A percentile compares a stretch with the other conserved stretches of the same genome.
phyloP scores from a whole-genome alignment of 2,888 invertebrate species.

The Romanomermis culicivorax region DNA sequence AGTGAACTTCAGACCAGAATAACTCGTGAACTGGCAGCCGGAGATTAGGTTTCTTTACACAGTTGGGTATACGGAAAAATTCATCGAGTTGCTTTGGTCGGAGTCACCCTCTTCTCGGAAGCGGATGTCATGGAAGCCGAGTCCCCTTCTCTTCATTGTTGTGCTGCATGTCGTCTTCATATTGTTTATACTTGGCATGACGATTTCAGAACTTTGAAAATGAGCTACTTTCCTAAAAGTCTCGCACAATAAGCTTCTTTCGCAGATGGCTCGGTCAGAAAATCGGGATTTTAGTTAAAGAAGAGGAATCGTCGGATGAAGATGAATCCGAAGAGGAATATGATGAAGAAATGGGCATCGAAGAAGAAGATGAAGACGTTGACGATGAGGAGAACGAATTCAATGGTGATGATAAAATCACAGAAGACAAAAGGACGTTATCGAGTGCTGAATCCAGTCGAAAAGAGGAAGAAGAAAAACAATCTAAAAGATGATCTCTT shows the following conservation, averaged over 20 bases:
- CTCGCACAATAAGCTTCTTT: slow-evolving; percentile 28
- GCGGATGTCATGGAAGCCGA: too few species aligned
- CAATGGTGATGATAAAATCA: slow-evolving; percentile 16
- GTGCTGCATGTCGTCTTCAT: too few species aligned
- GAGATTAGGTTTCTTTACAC: too few species aligned
- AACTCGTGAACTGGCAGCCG: too few species aligned
- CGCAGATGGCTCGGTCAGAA: slow-evolving; percentile 28
- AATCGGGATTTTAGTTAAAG: slow-evolving; percentile 22
- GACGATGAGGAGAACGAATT: slow-evolving; percentile 23
- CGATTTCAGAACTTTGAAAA: too few species aligned
- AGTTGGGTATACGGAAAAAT: too few species aligned
- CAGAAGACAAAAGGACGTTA: slow-evolving; percentile 12
- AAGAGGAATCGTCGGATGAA: slow-evolving; percentile 6
- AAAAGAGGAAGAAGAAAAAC: background rate
- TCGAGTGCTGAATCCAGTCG: slow-evolving; percentile 1
- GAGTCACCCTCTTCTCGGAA: too few species aligned
- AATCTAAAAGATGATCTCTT: background rate
- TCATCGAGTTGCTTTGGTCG: too few species aligned
- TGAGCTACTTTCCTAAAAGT: slow-evolving; percentile 19
- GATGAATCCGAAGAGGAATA: slow-evolving; percentile 17
- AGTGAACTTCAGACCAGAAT: too few species aligned
- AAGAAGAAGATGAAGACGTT: slow-evolving; percentile 24
- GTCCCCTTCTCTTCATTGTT: too few species aligned
- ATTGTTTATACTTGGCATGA: too few species aligned
- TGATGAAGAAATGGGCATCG: slow-evolving; percentile 22